Conservation (phyloP, 2,888 invertebrate species). For the Calameuta pallipes region DNA sequence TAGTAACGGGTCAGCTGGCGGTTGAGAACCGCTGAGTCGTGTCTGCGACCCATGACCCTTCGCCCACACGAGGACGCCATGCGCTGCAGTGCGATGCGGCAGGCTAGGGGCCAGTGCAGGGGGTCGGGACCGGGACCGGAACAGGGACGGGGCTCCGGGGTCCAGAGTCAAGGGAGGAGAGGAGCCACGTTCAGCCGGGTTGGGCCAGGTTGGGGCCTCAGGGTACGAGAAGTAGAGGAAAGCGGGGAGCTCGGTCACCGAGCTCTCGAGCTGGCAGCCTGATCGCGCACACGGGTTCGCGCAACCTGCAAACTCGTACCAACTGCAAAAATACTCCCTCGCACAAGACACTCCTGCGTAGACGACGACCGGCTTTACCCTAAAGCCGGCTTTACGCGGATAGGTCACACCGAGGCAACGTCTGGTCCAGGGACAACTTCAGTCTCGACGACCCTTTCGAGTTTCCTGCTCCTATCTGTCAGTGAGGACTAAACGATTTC, state of each 20-base stretch:
- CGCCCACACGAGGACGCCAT: conserved; percentile 63
- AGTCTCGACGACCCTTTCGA: background rate
- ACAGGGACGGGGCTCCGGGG: background rate
- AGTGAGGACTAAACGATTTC: background rate
- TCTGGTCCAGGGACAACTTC: background rate
- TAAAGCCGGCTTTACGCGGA: conserved; percentile 21
- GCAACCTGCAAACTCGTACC: conserved; percentile 59
- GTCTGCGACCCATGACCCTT: conserved; percentile 64
- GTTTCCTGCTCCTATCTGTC: background rate
- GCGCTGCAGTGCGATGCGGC: conserved; percentile 51
- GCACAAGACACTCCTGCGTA: conserved; percentile 43
- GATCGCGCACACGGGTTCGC: conserved; percentile 50
- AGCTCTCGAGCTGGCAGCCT: conserved; percentile 44
- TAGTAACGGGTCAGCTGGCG: conserved; percentile 11
- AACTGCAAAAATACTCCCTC: conserved; percentile 53
- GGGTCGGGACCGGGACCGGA: conserved; percentile 24
- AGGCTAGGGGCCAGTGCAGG: conserved; percentile 17
- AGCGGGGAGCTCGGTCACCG: conserved; percentile 54
- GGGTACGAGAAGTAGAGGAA: conserved; percentile 38
- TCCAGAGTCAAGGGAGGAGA: background rate
- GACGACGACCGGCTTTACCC: conserved; percentile 36
- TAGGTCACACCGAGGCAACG: background rate
- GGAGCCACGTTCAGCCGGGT: conserved; percentile 23
- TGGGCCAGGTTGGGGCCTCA: conserved; percentile 40
- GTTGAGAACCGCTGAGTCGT: conserved; percentile 57